Percentiles rank a stretch among this genome's conserved stretches.
Evolutionary conservation across 2,888 invertebrate genomes (phyloP).

Genomic region (Cantharis flavilabris): DNA sequence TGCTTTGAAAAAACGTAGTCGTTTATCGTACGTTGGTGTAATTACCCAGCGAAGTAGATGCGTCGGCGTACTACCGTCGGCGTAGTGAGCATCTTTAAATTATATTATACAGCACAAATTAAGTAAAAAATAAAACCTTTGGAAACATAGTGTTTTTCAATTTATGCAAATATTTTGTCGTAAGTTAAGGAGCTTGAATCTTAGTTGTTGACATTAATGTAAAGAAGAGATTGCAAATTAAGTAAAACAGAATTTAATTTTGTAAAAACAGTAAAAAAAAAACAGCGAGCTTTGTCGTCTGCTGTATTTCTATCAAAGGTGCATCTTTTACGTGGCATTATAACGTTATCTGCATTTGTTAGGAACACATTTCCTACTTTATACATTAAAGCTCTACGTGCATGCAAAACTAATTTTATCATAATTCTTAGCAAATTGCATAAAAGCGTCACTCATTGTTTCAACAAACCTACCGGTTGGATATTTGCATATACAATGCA

Average conservation of each 20-base stretch:
- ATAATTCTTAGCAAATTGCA: slow-evolving; percentile 6
- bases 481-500: background rate
- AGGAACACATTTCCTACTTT: slow-evolving; percentile 3
- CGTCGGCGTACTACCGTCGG: too few species aligned
- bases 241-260: background rate
- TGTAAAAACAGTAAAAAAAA: background rate
- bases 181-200: too few species aligned
- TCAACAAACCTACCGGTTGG: background rate
- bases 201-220: background rate
- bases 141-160: background rate
- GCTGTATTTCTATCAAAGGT: slow-evolving; percentile 4
- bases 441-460: background rate
- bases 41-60: too few species aligned
- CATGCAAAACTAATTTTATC: slow-evolving; percentile 8
- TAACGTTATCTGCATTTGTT: slow-evolving; percentile 8
- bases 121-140: background rate
- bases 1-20: too few species aligned
- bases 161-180: too few species aligned
- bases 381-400: slow-evolving; percentile 14
- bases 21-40: too few species aligned
- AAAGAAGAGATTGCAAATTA: background rate
- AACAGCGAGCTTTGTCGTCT: background rate
- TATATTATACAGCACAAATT: background rate
- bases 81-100: too few species aligned
- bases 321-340: slow-evolving; percentile 4